Conservation (phyloP, 2,113 vertebrate genomes). For the Gavialis gangeticus region DNA sequence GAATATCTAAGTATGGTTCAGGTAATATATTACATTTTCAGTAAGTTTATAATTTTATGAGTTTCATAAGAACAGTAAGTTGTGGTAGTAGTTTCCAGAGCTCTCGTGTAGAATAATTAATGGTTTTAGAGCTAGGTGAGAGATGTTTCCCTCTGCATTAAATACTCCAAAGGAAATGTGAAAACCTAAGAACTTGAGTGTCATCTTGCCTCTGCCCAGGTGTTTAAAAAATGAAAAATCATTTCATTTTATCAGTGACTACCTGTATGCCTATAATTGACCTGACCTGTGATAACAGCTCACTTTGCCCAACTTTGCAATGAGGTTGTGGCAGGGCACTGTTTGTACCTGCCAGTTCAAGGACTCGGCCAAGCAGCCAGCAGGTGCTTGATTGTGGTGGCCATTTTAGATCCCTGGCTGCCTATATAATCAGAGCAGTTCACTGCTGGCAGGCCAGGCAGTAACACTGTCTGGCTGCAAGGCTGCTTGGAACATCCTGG, state of each 20-base stretch:
- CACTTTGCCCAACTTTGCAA: background rate
- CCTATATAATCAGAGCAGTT: too few relatives aligned
- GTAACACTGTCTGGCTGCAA: too few relatives aligned
- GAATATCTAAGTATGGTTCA: constrained; percentile 11
- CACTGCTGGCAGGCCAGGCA: too few relatives aligned
- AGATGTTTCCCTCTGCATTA: background rate
- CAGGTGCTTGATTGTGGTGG: too few relatives aligned
- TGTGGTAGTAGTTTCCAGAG: background rate
- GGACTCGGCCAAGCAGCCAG: too few relatives aligned
- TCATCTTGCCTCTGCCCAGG: background rate
- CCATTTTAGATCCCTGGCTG: too few relatives aligned
- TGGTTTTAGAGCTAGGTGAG: background rate
- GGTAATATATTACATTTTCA: constrained; percentile 5
- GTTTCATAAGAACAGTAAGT: background rate
- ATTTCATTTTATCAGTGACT: background rate
- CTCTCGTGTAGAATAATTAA: background rate
- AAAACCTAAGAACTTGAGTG: background rate
- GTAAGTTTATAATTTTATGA: background rate
- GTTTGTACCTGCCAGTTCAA: too few relatives aligned
- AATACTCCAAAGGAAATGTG: background rate
- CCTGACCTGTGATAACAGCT: background rate
- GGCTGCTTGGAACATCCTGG: too few relatives aligned
- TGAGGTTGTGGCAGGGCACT: background rate
- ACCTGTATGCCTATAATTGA: background rate
- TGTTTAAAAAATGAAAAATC: background rate